phyloP scores from a whole-genome alignment of 2,888 invertebrate genomes.

The Sinhomidia bicolor region DNA sequence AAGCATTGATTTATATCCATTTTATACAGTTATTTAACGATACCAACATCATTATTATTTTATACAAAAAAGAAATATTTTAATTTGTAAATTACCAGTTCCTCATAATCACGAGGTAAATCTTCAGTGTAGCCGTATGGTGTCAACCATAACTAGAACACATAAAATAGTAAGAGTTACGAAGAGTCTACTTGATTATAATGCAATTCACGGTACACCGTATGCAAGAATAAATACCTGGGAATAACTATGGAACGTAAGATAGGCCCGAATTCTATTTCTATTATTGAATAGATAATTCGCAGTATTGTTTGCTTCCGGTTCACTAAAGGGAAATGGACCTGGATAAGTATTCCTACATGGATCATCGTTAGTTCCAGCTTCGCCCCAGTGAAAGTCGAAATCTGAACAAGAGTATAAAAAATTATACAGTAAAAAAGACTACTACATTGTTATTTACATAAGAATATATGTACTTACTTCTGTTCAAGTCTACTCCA shows the following conservation, averaged over 20 bases:
- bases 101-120: slow-evolving; percentile 83
- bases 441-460: not conserved
- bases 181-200: no score
- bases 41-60: no score
- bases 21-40: no score
- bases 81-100: slow-evolving; percentile 82
- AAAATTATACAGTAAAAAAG: not conserved
- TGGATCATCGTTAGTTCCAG: slow-evolving; percentile 82
- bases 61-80: no score
- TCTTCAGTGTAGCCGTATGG: slow-evolving; percentile 84
- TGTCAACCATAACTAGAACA: slow-evolving; percentile 83
- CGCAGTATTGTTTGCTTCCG: slow-evolving; percentile 87
- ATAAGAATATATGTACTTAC: slow-evolving; percentile 19
- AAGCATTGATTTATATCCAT: not conserved
- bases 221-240: slow-evolving; percentile 82
- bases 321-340: slow-evolving; percentile 78
- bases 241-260: slow-evolving; percentile 87
- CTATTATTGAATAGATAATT: slow-evolving; percentile 83
- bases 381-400: slow-evolving; percentile 85
- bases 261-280: slow-evolving; percentile 83
- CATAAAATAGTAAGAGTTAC: no score
- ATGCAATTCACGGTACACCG: not conserved
- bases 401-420: slow-evolving; percentile 55
- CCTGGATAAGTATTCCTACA: slow-evolving; percentile 84
- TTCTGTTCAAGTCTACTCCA: slow-evolving; percentile 92